phyloP scores from a whole-genome alignment of 2,113 vertebrate genomes.

The Talpa occidentalis region DNA sequence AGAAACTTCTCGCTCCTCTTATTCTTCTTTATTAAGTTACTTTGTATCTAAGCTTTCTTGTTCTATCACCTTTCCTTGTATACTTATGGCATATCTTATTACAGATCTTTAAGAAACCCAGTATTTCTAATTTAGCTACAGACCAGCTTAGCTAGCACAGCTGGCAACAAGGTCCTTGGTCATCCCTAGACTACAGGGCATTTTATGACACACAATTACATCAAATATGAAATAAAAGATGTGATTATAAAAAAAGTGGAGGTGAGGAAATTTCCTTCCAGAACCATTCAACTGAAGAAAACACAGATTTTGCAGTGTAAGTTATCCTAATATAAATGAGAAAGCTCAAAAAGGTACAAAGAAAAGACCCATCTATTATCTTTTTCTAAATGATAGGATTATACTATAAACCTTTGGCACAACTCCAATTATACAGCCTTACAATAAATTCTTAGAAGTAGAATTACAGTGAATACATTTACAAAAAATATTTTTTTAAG shows the following conservation, averaged over 20 bases:
- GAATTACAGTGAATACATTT: not conserved
- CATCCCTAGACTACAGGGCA: not conserved
- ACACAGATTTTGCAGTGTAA: not conserved
- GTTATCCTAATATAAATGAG: not conserved
- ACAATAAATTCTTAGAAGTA: not conserved
- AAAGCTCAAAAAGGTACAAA: slow-evolving; percentile 1
- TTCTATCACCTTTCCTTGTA: slow-evolving; percentile 1
- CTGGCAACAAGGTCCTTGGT: not conserved
- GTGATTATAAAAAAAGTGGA: slow-evolving; percentile 15
- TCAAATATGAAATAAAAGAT: slow-evolving; percentile 46
- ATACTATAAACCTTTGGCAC: not conserved
- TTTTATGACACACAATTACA: not conserved
- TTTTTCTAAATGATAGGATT: no score
- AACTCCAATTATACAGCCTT: not conserved
- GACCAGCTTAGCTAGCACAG: slow-evolving; percentile 13
- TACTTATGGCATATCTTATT: not conserved
- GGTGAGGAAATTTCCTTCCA: slow-evolving; percentile 29
- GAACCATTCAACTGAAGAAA: slow-evolving; percentile 32
- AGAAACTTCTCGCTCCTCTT: not conserved
- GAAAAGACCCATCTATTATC: not conserved
- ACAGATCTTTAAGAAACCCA: slow-evolving; percentile 13
- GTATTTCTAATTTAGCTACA: slow-evolving; percentile 2
- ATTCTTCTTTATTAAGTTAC: not conserved
- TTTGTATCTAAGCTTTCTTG: not conserved
- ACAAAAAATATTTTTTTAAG: slow-evolving; percentile 21